A percentile compares a stretch with the other conserved stretches of the same genome.
phyloP scores from a whole-genome alignment of 2,113 vertebrate species.

The Nettapus auritus region DNA sequence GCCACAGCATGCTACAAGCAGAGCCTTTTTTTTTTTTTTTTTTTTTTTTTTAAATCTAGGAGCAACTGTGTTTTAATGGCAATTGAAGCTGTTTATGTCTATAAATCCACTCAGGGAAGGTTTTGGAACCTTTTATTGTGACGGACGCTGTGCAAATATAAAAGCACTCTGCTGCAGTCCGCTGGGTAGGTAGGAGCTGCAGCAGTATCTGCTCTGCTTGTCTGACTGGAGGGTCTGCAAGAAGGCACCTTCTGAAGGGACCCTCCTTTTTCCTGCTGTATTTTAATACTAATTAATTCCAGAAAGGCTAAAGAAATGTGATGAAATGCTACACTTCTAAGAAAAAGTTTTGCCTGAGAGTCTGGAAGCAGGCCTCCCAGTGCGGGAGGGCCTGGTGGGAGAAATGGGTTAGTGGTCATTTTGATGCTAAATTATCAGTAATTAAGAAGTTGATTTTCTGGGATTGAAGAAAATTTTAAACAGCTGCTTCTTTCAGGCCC shows the following conservation, averaged over 20 bases:
- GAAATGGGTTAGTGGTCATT: constrained; percentile 50
- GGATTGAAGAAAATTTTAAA: constrained; percentile 67
- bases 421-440: constrained; percentile 71
- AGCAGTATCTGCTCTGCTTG: not conserved
- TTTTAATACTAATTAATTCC: constrained; percentile 68
- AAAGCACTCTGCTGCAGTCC: not conserved
- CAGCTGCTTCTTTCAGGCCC: constrained; percentile 57
- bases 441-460: constrained; percentile 67
- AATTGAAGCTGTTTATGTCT: not conserved
- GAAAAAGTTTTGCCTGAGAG: not conserved
- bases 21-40: not conserved
- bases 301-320: constrained; percentile 31
- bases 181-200: not conserved
- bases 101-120: not conserved
- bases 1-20: accelerated
- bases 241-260: not conserved
- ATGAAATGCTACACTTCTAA: constrained; percentile 35
- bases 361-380: constrained; percentile 32
- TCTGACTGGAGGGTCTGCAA: not conserved
- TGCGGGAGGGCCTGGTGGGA: constrained; percentile 41
- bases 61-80: not conserved
- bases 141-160: not conserved
- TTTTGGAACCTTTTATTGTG: not conserved
- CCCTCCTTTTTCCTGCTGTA: not conserved
- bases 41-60: not conserved